Conservation (phyloP, 2,797 vertebrate genomes). For the Pterois miles region DNA sequence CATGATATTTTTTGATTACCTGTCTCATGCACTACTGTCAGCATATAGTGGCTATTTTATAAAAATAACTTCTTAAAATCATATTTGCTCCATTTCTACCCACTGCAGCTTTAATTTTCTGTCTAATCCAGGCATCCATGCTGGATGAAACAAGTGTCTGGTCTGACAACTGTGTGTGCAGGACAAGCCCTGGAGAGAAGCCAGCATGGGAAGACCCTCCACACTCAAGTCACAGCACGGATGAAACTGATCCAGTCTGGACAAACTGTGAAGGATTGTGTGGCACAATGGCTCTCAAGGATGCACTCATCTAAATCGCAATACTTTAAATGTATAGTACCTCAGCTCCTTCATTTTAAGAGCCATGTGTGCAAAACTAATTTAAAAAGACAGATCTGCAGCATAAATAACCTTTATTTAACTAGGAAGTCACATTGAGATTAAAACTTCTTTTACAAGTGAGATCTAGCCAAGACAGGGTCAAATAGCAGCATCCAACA, state of each 20-base stretch:
- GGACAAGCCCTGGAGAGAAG: conserved; percentile 36
- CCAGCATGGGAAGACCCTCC: conserved; percentile 32
- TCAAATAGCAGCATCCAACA: too few species aligned
- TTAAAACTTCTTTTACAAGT: too few species aligned
- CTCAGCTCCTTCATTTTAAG: not conserved
- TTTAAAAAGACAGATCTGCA: not conserved
- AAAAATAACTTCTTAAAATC: too few species aligned
- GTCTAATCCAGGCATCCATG: conserved; percentile 42
- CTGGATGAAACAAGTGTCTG: conserved; percentile 19
- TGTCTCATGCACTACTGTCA: too few species aligned
- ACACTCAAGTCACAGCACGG: conserved; percentile 23
- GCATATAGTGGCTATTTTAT: too few species aligned
- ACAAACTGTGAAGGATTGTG: not conserved
- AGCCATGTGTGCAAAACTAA: not conserved
- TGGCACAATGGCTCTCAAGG: not conserved
- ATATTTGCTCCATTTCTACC: too few species aligned
- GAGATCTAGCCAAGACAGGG: too few species aligned
- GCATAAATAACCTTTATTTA: not conserved
- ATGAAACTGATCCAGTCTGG: conserved; percentile 14
- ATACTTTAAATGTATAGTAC: not conserved
- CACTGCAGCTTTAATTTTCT: conserved; percentile 11
- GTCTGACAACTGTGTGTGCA: conserved; percentile 14
- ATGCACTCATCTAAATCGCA: not conserved
- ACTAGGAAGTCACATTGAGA: too few species aligned
- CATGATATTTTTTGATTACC: too few species aligned